These are phyloP conservation scores for Myiothlypis chrysogaster DNA, from an alignment of 2,797 vertebrate species.

Conservation along the genomic window DNA sequence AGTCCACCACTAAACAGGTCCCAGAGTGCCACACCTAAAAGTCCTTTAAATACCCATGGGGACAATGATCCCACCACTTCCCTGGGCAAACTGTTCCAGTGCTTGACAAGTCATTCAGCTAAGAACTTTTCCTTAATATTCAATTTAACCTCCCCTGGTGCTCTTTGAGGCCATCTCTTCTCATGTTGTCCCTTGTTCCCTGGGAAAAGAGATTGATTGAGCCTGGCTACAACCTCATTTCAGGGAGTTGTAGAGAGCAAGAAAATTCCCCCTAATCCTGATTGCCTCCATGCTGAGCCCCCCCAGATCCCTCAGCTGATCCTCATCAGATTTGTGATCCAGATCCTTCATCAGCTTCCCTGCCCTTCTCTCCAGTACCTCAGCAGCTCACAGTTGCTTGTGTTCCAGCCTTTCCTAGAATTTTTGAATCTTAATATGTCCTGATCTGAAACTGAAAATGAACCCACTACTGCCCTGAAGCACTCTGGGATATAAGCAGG, in stretches of 20 bases:
- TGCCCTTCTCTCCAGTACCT: not conserved
- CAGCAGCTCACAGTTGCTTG: not conserved
- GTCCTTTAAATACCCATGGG: not conserved
- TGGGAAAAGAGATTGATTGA: not conserved
- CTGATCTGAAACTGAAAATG: not conserved
- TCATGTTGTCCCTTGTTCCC: not conserved
- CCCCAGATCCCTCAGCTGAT: not conserved
- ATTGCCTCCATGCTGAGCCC: not conserved
- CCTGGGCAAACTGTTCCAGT: not conserved
- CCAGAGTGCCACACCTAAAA: not conserved
- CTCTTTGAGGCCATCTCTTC: not conserved
- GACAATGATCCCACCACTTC: not conserved
- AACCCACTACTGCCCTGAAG: not conserved
- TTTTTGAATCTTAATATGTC: not conserved
- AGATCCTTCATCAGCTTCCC: not conserved
- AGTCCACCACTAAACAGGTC: not conserved
- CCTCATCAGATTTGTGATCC: not conserved
- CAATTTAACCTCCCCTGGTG: not conserved
- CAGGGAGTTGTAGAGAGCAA: not conserved
- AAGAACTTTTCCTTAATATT: not conserved
- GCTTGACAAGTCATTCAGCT: not conserved
- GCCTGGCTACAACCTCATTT: not conserved
- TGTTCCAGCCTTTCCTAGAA: not conserved
- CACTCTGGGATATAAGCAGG: not conserved
- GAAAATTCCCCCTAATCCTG: not conserved